These are phyloP conservation scores for Aldrovandia affinis DNA, from an alignment of 2,797 vertebrate genomes.

Conservation along the genomic window DNA sequence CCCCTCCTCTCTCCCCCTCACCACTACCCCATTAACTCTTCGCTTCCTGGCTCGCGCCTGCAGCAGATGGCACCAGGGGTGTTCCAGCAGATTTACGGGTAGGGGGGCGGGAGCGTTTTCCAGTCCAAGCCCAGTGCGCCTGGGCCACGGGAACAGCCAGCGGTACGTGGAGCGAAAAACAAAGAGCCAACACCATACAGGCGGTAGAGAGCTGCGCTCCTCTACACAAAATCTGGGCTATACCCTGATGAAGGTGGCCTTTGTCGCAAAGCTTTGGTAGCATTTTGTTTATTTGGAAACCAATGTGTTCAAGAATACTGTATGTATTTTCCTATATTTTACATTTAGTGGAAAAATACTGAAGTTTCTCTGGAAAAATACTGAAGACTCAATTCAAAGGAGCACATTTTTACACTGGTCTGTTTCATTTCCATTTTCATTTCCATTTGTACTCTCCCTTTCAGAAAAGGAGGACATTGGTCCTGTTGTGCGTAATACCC, in stretches of 20 bases:
- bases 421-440: not conserved
- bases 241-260: not conserved
- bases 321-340: not conserved
- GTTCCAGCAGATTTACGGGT: slow-evolving; percentile 73
- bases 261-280: not conserved
- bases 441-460: not conserved
- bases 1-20: slow-evolving; percentile 1
- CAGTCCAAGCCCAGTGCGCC: slow-evolving; percentile 19
- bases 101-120: slow-evolving; percentile 20
- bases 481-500: not conserved
- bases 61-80: slow-evolving; percentile 73
- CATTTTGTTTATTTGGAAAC: not conserved
- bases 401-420: not conserved
- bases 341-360: not conserved
- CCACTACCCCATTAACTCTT: slow-evolving; percentile 43
- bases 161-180: slow-evolving; percentile 7
- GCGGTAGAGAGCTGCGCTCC: not conserved
- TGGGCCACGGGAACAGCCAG: slow-evolving; percentile 27
- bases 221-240: not conserved
- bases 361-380: not conserved
- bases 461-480: slow-evolving; percentile 13
- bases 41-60: slow-evolving; percentile 64
- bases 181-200: not conserved
- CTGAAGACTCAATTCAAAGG: not conserved
- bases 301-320: not conserved